Evolutionary conservation across 1,140 invertebrate genomes (phyloP), one percentile per base, ranked within the genome.

Genomic region (Philaenus spumarius): DNA sequence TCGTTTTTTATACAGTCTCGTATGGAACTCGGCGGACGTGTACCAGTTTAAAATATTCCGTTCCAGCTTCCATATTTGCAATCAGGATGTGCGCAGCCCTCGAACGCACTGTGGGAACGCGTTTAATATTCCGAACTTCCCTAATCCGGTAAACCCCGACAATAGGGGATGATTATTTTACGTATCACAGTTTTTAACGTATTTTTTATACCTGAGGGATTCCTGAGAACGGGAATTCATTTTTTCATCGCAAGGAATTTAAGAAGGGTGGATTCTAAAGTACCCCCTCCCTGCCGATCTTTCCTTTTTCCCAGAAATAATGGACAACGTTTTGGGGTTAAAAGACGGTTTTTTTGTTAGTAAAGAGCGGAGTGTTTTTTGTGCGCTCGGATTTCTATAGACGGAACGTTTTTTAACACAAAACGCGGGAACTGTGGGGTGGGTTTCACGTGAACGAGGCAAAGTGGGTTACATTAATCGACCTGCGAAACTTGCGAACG

Each of bases 401-500:
- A 9, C 2, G n/a, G 34, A 14, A 35, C 23, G 55, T 46, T 56
- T 56, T 56, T 56, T 56, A 47, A 45, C 34, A 35, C 30, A 50
- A 58, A 56, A 58, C 47, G 26, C 26, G 55, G 45, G 37, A 19
- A 26, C 42, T 17, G 17, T 30, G 43, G 24, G 42, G 43, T 45
- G 40, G 46, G 45, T 24, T 50, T 50, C 22, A 30, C 47, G 20
- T 50, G 47, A 50, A 50, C 24, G 43, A 24, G 53, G 22, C 22
- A 56, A 58, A 50, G 55, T 58, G 39, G 55, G 55, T 50, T 58
- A 58, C 46, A 46, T 56, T 56, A 56, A 23, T 12, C 19, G n/a
- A 24, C 11, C 19, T 23, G 26, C 19, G 47, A 24, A 23, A 22
- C 43, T 46, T 15, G 17, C 43, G 35, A 58, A 58, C 39, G 26